Evolutionary conservation across 2,888 invertebrate species (phyloP).

Genomic region (Parelbella ahira): DNA sequence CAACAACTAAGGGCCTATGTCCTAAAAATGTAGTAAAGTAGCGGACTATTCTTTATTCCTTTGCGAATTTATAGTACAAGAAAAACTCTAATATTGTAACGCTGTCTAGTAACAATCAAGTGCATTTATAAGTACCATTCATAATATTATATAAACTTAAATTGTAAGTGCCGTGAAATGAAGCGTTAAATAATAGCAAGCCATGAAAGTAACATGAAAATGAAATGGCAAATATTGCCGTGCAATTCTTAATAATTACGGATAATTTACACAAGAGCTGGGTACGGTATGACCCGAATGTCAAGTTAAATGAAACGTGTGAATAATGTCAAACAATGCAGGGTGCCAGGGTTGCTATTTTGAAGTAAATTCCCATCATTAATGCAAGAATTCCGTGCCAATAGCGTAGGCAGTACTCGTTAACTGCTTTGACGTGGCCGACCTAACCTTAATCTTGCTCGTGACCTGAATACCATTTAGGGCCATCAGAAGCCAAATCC

Average conservation of each 20-base stretch:
- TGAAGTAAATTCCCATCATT: conserved; percentile 48
- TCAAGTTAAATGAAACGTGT: conserved; percentile 11
- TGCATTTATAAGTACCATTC: conserved; percentile 6
- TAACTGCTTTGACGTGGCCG: conserved; percentile 26
- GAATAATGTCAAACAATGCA: conserved; percentile 28
- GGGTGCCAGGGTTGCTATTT: conserved; percentile 30
- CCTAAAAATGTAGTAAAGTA: too few species aligned
- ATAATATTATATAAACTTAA: conserved; percentile 12
- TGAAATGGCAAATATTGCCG: conserved; percentile 8
- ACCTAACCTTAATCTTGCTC: conserved; percentile 36
- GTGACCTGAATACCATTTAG: conserved; percentile 40
- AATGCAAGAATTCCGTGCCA: conserved; percentile 73
- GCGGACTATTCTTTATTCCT: too few species aligned
- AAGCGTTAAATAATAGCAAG: conserved; percentile 13
- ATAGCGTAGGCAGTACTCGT: conserved; percentile 37
- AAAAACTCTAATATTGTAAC: too few species aligned
- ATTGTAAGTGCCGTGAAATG: conserved; percentile 9
- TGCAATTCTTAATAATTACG: conserved; percentile 8
- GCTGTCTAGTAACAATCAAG: too few species aligned
- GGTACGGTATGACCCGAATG: conserved; percentile 2
- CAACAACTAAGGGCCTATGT: too few species aligned
- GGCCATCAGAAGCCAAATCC: conserved; percentile 13
- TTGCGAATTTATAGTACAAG: too few species aligned
- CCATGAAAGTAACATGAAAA: conserved; percentile 14
- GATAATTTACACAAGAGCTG: neutral